These are phyloP conservation scores for Drosophila tanythrix DNA, from an alignment of 2,888 invertebrate species.

Conservation along the genomic window DNA sequence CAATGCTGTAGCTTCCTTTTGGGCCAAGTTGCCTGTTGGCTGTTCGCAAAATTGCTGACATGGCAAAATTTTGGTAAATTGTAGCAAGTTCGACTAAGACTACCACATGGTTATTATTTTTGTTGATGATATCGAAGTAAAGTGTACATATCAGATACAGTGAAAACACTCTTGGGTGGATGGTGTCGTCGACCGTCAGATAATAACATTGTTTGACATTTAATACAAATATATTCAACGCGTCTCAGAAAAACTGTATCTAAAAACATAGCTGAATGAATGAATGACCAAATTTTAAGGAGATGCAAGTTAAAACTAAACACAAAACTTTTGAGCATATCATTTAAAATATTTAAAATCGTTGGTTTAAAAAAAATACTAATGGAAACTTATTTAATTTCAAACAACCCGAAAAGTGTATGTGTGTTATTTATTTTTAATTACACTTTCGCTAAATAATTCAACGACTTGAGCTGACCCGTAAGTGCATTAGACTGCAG, in stretches of 20 bases:
- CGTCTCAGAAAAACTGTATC: neutral
- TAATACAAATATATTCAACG: neutral
- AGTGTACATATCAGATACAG: neutral
- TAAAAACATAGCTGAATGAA: neutral
- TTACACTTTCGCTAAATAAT: slow-evolving; percentile 55
- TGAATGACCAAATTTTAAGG: neutral
- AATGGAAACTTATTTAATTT: slow-evolving; percentile 53
- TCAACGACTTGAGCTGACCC: slow-evolving; percentile 35
- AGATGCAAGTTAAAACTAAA: neutral
- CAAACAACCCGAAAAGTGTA: slow-evolving; percentile 21
- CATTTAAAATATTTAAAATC: neutral
- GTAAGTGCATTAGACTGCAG: slow-evolving; percentile 46
- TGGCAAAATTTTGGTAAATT: slow-evolving; percentile 17
- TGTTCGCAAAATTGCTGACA: slow-evolving; percentile 47
- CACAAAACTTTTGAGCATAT: neutral
- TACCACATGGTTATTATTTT: slow-evolving; percentile 20
- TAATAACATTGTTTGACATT: neutral
- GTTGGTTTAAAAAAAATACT: neutral
- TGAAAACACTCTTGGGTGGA: neutral
- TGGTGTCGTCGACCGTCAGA: neutral
- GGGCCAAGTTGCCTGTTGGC: slow-evolving; percentile 32
- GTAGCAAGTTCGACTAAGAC: slow-evolving; percentile 23
- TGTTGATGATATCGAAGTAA: slow-evolving; percentile 18
- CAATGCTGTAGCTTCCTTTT: slow-evolving; percentile 36
- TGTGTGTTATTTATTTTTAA: slow-evolving; percentile 47